Conservation (phyloP, 2,888 invertebrate genomes). For the Drosophila dives region DNA sequence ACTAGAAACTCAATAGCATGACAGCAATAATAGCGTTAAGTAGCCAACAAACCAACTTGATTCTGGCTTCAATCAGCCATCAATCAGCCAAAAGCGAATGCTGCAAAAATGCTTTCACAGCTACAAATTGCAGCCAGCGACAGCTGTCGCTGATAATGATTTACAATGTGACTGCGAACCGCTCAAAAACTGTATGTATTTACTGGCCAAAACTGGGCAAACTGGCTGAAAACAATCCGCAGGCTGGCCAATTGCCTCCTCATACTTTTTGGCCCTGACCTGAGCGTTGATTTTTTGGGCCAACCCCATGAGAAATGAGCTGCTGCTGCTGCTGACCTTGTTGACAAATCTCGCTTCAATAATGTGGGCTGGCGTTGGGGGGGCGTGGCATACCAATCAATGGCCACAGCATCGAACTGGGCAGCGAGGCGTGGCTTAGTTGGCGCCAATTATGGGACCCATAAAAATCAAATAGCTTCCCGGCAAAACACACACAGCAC, state of each 20-base stretch:
- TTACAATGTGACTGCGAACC: conserved; percentile 33
- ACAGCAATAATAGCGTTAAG: conserved; percentile 26
- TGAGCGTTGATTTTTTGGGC: conserved; percentile 26
- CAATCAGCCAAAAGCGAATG: conserved; percentile 17
- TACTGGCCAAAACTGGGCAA: conserved; percentile 56
- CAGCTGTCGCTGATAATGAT: conserved; percentile 55
- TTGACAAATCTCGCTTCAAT: conserved; percentile 59
- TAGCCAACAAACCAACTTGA: conserved; percentile 22
- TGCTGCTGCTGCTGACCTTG: conserved; percentile 53
- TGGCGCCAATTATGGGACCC: conserved; percentile 74
- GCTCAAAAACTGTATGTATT: conserved; percentile 53
- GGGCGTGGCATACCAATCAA: conserved; percentile 67
- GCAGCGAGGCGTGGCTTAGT: conserved; percentile 53
- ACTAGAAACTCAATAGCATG: conserved; percentile 1
- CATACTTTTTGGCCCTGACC: conserved; percentile 32
- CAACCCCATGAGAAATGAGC: conserved; percentile 16
- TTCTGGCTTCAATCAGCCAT: conserved; percentile 23
- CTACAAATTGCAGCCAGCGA: conserved; percentile 30
- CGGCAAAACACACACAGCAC: conserved; percentile 25
- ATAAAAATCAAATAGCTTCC: conserved; percentile 62
- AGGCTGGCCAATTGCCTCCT: not conserved
- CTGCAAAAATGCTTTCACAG: conserved; percentile 4
- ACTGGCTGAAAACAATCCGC: not conserved
- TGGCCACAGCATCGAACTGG: conserved; percentile 60
- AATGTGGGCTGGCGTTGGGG: conserved; percentile 44